A percentile compares a stretch with the other conserved stretches of the same genome.
phyloP scores from a whole-genome alignment of 2,797 vertebrate genomes.

The Zalophus californianus region DNA sequence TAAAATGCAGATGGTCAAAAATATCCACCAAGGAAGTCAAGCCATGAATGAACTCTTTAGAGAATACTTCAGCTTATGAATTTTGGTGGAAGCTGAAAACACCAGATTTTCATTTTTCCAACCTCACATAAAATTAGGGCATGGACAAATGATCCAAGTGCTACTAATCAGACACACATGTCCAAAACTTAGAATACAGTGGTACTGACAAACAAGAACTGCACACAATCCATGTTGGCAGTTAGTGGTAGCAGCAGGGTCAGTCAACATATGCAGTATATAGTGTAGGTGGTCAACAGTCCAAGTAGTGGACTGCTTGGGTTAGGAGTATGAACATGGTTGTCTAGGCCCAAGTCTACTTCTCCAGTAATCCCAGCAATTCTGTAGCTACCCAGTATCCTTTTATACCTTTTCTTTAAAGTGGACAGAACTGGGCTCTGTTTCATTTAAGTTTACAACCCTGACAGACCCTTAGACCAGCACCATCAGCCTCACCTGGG shows the following conservation, averaged over 20 bases:
- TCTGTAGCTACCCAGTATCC: background rate
- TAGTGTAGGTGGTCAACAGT: background rate
- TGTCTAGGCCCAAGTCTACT: background rate
- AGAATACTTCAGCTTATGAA: background rate
- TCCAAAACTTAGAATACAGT: background rate
- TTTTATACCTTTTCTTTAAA: background rate
- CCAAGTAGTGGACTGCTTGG: background rate
- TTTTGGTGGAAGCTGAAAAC: conserved; percentile 10
- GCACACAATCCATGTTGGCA: background rate
- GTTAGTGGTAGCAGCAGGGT: background rate
- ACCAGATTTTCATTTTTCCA: background rate
- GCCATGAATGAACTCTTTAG: background rate
- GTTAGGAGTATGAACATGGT: background rate
- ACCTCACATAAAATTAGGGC: background rate
- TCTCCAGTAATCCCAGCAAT: background rate
- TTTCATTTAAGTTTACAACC: background rate
- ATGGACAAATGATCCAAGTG: background rate
- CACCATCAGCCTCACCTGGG: background rate
- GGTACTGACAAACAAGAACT: background rate
- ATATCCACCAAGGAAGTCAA: background rate
- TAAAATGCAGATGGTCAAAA: background rate
- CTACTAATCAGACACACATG: background rate
- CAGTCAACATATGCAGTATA: background rate
- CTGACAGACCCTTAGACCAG: background rate
- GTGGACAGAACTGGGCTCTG: background rate